Percentiles rank a stretch among this genome's conserved stretches.
Conservation (phyloP, 2,888 invertebrate species). For the Seira musarum region DNA sequence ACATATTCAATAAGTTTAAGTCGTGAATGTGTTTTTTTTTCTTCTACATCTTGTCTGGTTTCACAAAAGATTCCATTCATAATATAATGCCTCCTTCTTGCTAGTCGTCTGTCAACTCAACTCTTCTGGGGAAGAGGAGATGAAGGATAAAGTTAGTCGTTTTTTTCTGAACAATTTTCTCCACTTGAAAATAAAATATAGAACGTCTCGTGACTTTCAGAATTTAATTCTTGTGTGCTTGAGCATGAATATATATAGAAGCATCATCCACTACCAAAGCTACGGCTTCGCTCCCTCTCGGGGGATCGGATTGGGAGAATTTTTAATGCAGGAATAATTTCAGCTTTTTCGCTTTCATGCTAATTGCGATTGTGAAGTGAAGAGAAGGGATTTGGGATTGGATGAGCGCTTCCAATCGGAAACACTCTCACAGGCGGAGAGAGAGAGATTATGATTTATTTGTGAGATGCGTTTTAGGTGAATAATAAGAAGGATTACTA, state of each 20-base stretch:
- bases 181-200: not conserved
- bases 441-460: conserved; percentile 7
- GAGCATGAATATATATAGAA: too few species aligned
- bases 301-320: not conserved
- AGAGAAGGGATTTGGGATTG: not conserved
- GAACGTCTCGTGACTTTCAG: not conserved
- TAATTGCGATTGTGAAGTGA: not conserved
- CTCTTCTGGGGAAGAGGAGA: not conserved
- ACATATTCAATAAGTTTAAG: conserved; percentile 1
- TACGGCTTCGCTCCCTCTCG: too few species aligned
- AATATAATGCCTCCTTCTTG: not conserved
- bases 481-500: too few species aligned
- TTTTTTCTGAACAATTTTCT: too few species aligned
- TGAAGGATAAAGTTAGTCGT: not conserved
- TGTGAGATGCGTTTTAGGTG: not conserved
- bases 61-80: conserved; percentile 1
- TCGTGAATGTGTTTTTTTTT: not conserved
- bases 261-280: too few species aligned
- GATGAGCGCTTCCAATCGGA: not conserved
- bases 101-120: not conserved
- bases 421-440: not conserved
- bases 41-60: not conserved
- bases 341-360: not conserved
- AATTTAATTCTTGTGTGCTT: too few species aligned
- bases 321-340: not conserved